These are phyloP conservation scores for Chondrosia reniformis DNA, from an alignment of 37 sponge, comb jelly and placozoan species.

Conservation along the genomic window DNA sequence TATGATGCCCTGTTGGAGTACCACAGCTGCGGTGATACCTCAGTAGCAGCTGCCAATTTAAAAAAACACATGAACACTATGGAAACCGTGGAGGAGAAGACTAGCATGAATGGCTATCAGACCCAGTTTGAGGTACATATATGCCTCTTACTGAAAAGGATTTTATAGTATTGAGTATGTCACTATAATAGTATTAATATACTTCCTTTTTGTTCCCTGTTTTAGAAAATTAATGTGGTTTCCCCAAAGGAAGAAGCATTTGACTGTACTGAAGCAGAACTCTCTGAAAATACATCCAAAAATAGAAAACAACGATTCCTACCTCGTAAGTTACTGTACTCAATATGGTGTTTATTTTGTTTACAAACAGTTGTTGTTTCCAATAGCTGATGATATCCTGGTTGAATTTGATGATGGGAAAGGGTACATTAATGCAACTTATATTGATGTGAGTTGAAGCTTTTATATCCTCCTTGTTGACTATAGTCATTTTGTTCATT, in stretches of 20 bases:
- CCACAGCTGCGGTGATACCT: slow-evolving; percentile 76
- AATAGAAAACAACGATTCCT: slow-evolving; percentile 47
- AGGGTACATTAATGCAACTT: slow-evolving; percentile 14
- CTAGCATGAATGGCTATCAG: slow-evolving; percentile 32
- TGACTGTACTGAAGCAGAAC: slow-evolving; percentile 61
- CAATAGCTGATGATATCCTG: slow-evolving; percentile 8
- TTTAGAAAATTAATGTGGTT: slow-evolving; percentile 22
- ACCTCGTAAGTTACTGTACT: slow-evolving; percentile 61
- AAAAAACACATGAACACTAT: slow-evolving; percentile 27
- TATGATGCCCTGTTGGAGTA: slow-evolving; percentile 76
- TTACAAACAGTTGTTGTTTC: no score
- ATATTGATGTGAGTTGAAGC: neutral
- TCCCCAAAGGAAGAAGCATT: slow-evolving; percentile 58
- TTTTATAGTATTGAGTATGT: neutral
- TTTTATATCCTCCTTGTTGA: no score
- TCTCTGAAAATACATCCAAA: slow-evolving; percentile 65
- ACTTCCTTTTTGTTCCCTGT: neutral
- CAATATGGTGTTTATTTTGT: no score
- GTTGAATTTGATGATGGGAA: neutral
- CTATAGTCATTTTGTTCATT: no score
- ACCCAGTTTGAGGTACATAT: slow-evolving; percentile 63
- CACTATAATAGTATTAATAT: neutral
- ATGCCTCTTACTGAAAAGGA: neutral
- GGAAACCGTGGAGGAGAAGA: neutral
- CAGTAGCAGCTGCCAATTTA: slow-evolving; percentile 29